Evolutionary conservation across 2,888 invertebrate genomes (phyloP).

Genomic region (Anagyrus pseudococci): DNA sequence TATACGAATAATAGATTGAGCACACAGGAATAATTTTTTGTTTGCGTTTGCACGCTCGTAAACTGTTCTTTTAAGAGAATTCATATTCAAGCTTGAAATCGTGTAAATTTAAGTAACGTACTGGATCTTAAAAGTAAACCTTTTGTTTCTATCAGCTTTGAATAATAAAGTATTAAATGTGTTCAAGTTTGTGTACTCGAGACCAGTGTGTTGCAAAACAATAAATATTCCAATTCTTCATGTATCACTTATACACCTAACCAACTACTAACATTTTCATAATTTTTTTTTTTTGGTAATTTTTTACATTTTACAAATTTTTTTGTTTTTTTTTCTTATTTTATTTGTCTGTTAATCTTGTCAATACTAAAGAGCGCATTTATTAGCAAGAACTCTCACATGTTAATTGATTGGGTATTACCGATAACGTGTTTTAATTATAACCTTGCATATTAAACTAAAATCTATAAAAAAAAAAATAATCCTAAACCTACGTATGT

Average conservation of each 20-base stretch:
- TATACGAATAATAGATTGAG: slow-evolving; percentile 54
- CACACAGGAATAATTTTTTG: slow-evolving; percentile 33
- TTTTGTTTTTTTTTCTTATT: slow-evolving; percentile 44
- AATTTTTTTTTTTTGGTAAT: slow-evolving; percentile 43
- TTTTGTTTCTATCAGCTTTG: slow-evolving; percentile 23
- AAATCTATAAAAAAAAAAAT: slow-evolving; percentile 15
- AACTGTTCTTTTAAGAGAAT: slow-evolving; percentile 4
- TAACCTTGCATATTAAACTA: slow-evolving; percentile 7
- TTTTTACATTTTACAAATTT: slow-evolving; percentile 46
- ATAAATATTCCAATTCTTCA: slow-evolving; percentile 35
- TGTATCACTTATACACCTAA: slow-evolving; percentile 46
- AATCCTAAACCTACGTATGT: slow-evolving; percentile 29
- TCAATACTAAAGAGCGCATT: slow-evolving; percentile 56
- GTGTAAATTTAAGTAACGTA: slow-evolving; percentile 41
- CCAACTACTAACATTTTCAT: slow-evolving; percentile 51
- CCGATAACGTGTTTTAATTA: slow-evolving; percentile 30
- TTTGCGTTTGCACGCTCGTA: slow-evolving; percentile 6
- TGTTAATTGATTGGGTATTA: slow-evolving; percentile 54
- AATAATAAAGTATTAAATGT: slow-evolving; percentile 30
- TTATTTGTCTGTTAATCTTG: slow-evolving; percentile 50
- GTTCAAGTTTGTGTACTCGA: slow-evolving; percentile 29
- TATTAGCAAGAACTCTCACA: slow-evolving; percentile 53
- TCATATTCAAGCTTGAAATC: slow-evolving; percentile 24
- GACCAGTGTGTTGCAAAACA: slow-evolving; percentile 35
- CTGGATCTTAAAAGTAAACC: slow-evolving; percentile 44